Conservation (phyloP, 2,888 invertebrate species). For the Euphydryas editha region DNA sequence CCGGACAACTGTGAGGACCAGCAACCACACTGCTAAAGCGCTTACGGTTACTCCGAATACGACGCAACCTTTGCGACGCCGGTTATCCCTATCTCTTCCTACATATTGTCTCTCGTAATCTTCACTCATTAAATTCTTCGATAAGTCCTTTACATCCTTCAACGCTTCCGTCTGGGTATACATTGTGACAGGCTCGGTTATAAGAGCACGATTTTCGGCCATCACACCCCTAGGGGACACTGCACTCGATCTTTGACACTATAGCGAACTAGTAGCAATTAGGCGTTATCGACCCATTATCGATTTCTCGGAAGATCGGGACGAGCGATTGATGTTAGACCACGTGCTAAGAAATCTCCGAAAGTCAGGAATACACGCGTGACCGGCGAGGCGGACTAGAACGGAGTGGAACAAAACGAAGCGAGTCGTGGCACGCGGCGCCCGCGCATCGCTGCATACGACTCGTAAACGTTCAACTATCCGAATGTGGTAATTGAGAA, state of each 20-base stretch:
- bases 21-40: conserved; percentile 61
- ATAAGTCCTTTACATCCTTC: conserved; percentile 70
- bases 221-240: conserved; percentile 61
- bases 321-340: conserved; percentile 45
- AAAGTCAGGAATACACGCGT: conserved; percentile 55
- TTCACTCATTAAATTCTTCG: conserved; percentile 75
- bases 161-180: conserved; percentile 67
- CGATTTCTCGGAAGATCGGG: conserved; percentile 59
- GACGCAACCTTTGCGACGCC: conserved; percentile 57
- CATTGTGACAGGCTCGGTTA: conserved; percentile 65
- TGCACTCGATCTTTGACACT: conserved; percentile 57
- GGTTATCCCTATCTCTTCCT: conserved; percentile 55
- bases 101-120: conserved; percentile 74
- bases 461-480: conserved; percentile 28
- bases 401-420: conserved; percentile 52
- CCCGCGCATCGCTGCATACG: conserved; percentile 43
- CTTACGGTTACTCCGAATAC: conserved; percentile 54
- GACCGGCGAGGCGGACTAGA: conserved; percentile 56
- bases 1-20: conserved; percentile 66
- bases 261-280: conserved; percentile 52
- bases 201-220: conserved; percentile 73
- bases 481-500: conserved; percentile 38
- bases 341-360: conserved; percentile 52
- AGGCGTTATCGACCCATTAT: conserved; percentile 70
- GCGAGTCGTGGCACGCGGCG: conserved; percentile 43